phyloP scores from a whole-genome alignment of 1,140 invertebrate species.

The Drosophila funebris region DNA sequence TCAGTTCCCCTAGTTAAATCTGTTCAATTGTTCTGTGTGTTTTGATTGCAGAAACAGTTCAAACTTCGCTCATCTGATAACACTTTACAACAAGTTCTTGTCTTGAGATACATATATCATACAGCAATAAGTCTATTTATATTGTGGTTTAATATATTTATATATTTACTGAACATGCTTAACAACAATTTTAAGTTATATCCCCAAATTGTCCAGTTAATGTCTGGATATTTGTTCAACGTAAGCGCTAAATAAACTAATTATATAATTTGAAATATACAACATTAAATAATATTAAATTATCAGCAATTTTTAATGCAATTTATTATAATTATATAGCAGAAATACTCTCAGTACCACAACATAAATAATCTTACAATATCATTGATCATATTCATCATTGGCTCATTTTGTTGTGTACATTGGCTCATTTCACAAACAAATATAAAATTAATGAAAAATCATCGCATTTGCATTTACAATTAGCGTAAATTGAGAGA shows the following conservation, averaged over 20 bases:
- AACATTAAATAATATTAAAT: no score
- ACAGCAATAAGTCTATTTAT: neutral
- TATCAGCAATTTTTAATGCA: no score
- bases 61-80: neutral
- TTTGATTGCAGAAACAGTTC: neutral
- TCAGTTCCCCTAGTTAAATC: neutral
- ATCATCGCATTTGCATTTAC: constrained; percentile 39
- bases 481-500: constrained; percentile 38
- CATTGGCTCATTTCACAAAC: constrained; percentile 53
- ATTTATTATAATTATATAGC: no score
- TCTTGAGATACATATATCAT: neutral
- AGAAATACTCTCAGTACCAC: neutral
- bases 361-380: constrained; percentile 9
- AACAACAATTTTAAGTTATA: no score
- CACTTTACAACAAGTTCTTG: neutral
- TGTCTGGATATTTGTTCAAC: no score
- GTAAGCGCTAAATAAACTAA: no score
- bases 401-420: constrained; percentile 51
- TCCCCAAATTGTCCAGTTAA: no score
- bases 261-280: no score
- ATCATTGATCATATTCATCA: constrained; percentile 10
- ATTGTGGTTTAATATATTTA: no score
- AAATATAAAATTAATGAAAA: no score
- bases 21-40: constrained; percentile 3
- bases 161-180: no score